Conservation (phyloP, 2,888 invertebrate species). For the Chesias legatella region DNA sequence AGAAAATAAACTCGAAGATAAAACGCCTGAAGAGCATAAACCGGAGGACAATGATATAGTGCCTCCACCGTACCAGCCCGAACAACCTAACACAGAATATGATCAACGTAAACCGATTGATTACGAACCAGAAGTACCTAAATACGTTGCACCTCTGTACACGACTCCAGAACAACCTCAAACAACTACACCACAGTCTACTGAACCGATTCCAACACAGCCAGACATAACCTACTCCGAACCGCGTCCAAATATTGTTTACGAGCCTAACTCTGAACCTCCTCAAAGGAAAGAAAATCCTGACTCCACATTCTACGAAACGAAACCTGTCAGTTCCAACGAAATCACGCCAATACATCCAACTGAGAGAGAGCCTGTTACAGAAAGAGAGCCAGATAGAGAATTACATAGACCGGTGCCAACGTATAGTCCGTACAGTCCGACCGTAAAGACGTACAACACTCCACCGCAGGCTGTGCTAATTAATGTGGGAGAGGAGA, state of each 20-base stretch:
- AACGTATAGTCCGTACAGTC: constrained; percentile 37
- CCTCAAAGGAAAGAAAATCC: constrained; percentile 19
- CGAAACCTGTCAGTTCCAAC: constrained; percentile 24
- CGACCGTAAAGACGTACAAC: constrained; percentile 25
- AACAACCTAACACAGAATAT: not conserved
- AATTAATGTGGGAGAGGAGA: constrained; percentile 42
- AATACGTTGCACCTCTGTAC: constrained; percentile 13
- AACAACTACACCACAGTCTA: constrained; percentile 14
- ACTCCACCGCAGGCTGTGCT: constrained; percentile 41
- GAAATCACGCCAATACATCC: constrained; percentile 13
- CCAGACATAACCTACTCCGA: constrained; percentile 25
- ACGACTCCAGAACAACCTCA: constrained; percentile 1
- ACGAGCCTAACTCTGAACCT: constrained; percentile 20
- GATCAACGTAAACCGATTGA: constrained; percentile 15
- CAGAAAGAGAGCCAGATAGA: constrained; percentile 18
- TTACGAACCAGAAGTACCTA: constrained; percentile 18
- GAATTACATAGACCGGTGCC: constrained; percentile 29
- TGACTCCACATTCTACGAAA: constrained; percentile 25
- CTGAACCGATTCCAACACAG: constrained; percentile 4
- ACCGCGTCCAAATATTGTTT: constrained; percentile 27
- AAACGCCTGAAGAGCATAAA: constrained; percentile 17
- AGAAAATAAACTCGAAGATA: constrained; percentile 9
- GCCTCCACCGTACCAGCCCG: constrained; percentile 2
- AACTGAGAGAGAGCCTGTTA: constrained; percentile 6
- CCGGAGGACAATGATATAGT: constrained; percentile 4